Conservation (phyloP, 2,797 vertebrate genomes). For the Harpagifer antarcticus region DNA sequence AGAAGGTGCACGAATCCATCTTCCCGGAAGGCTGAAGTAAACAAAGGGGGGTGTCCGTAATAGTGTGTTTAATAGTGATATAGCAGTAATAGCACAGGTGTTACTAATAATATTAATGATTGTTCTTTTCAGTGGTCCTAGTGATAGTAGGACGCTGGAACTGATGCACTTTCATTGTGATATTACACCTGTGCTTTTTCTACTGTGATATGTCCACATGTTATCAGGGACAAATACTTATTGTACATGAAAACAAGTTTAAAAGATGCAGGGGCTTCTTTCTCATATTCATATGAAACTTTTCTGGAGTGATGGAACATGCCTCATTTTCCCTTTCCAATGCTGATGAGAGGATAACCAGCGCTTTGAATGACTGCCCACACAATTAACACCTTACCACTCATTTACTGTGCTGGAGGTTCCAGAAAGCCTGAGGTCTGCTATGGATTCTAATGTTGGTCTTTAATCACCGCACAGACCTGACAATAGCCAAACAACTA, state of each 20-base stretch:
- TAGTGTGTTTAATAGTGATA: neutral
- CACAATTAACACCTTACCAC: slow-evolving; percentile 77
- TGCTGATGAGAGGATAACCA: slow-evolving; percentile 68
- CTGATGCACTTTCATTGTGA: neutral
- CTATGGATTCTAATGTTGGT: slow-evolving; percentile 78
- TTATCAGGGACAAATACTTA: neutral
- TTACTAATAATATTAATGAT: neutral
- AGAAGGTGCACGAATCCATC: neutral
- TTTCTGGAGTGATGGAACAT: slow-evolving; percentile 46
- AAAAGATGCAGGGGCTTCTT: slow-evolving; percentile 25
- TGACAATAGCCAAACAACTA: slow-evolving; percentile 68
- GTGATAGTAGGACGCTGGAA: neutral
- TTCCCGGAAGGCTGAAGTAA: neutral
- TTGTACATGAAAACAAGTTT: slow-evolving; percentile 6
- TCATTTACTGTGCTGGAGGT: slow-evolving; percentile 69
- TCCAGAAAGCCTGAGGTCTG: slow-evolving; percentile 82
- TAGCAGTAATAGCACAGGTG: neutral
- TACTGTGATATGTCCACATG: neutral
- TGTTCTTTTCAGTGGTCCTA: neutral
- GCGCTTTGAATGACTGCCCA: slow-evolving; percentile 77
- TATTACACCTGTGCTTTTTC: neutral
- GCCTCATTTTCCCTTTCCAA: slow-evolving; percentile 58
- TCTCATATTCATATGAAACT: slow-evolving; percentile 44
- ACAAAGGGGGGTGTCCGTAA: neutral
- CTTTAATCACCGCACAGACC: slow-evolving; percentile 78